Evolutionary conservation across 35 echinoderm and acorn worm species (phyloP), one percentile per base, ranked within the genome.

Genomic region (Stichopus chloronotus): DNA sequence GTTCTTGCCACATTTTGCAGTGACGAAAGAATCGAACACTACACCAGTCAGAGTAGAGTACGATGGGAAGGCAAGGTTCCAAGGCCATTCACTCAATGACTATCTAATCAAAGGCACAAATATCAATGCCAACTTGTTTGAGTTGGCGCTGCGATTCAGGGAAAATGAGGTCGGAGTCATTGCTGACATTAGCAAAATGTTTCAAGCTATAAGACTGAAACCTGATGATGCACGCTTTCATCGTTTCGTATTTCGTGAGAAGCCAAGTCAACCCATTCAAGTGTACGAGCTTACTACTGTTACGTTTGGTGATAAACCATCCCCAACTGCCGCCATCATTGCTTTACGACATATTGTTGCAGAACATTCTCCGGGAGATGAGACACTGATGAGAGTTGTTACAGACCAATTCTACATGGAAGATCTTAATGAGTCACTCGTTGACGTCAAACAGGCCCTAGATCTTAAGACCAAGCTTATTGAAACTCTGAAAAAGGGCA

Each of bases 81-180:
- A 96, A 53, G 95, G 92, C 14, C 68, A 55, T 52, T 96, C 92
- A 76, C 88, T 96, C 6, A 92, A 96, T 78, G 95, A 96, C 25
- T 94, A 96, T 72, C 90, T 94, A 25, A 5, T 84, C 52, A 96
- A 96, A 78, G 95, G 95, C 79, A 88, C 94, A 30, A 96, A 96
- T 25, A 92, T 96, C 14, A 96, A 96, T 60, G 85, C 95, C 14
- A 43, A 94, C 54, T 78, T 96, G 52, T 94, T 96, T 81, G 90
- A 94, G 8, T 88, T 96, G 59, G 95, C 95, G 6, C 53, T 94
- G 52, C 95, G 83, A 24, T 96, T 96, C 93, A 59, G 88, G 13
- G 95, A 96, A 65, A 96, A 94, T 79, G 95, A 96, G 65, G 88
- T 96, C 8, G 95, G 92, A n/a, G n/a, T n/a, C n/a, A n/a, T n/a